phyloP scores from a whole-genome alignment of 2,888 invertebrate genomes.

The Strigamia crassipes region DNA sequence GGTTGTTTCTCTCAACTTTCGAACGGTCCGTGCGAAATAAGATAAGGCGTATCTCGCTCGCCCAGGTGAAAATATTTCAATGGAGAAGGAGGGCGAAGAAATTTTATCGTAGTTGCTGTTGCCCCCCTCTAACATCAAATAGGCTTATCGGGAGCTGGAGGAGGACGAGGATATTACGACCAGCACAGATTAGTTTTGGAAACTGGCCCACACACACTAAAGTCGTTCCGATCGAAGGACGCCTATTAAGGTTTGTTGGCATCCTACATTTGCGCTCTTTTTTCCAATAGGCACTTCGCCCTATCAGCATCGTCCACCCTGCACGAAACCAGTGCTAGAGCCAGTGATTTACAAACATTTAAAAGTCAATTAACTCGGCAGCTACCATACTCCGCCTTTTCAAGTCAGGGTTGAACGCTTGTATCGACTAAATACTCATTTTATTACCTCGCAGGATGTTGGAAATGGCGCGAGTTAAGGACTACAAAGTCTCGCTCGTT shows the following conservation, averaged over 20 bases:
- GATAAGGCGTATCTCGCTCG: constrained; percentile 19
- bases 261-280: constrained; percentile 6
- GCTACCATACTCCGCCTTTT: background rate
- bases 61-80: constrained; percentile 30
- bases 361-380: constrained; percentile 22
- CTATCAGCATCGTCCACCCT: constrained; percentile 30
- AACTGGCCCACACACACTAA: constrained; percentile 30
- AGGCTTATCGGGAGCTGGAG: constrained; percentile 30
- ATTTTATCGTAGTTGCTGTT: constrained; percentile 26
- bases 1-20: constrained; percentile 26
- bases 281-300: constrained; percentile 1
- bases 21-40: constrained; percentile 26
- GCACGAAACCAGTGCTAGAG: constrained; percentile 20
- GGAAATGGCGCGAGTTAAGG: background rate
- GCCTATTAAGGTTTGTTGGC: constrained; percentile 30
- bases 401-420: background rate
- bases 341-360: constrained; percentile 26
- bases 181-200: constrained; percentile 30
- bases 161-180: constrained; percentile 26
- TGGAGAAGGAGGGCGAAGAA: constrained; percentile 26
- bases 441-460: background rate
- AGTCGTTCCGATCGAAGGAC: constrained; percentile 30
- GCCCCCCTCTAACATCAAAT: constrained; percentile 30
- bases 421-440: background rate
- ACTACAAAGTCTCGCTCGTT: background rate